A percentile compares a stretch with the other conserved stretches of the same genome.
Conservation (phyloP, 2,888 invertebrate genomes). For the Endomychus coccineus region DNA sequence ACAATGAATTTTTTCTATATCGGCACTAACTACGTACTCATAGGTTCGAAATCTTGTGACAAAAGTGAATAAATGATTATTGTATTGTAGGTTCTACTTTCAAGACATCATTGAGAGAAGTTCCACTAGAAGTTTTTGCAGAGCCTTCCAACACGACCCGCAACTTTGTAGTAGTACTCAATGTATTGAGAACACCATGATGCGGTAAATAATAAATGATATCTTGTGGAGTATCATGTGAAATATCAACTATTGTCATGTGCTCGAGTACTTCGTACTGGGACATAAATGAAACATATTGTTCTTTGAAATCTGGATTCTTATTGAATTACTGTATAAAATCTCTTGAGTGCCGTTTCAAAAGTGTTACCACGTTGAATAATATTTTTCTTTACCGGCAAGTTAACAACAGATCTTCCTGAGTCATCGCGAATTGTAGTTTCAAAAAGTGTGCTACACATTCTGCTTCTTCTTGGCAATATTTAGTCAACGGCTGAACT, state of each 20-base stretch:
- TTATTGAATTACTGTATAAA: too few relatives aligned
- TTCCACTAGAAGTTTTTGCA: background rate
- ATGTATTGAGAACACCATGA: conserved; percentile 1
- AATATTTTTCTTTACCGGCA: too few relatives aligned
- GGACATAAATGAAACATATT: conserved; percentile 1
- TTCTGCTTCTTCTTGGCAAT: too few relatives aligned
- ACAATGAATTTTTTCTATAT: too few relatives aligned
- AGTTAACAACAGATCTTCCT: too few relatives aligned
- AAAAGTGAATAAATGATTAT: background rate
- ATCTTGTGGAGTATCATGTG: conserved; percentile 1
- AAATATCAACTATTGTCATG: conserved; percentile 1
- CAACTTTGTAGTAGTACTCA: conserved; percentile 1
- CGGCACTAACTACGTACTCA: conserved; percentile 1
- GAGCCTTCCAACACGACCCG: conserved; percentile 3
- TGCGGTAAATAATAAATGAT: background rate
- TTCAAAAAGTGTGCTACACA: too few relatives aligned
- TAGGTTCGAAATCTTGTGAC: background rate
- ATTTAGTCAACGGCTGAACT: too few relatives aligned
- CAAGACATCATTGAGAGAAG: conserved; percentile 2
- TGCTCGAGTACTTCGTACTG: conserved; percentile 2
- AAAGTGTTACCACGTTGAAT: too few relatives aligned
- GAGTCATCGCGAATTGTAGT: too few relatives aligned
- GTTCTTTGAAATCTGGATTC: conserved; percentile 1
- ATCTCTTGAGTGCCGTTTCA: too few relatives aligned
- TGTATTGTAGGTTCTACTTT: conserved; percentile 4